Percentiles rank a stretch among this genome's conserved stretches.
Conservation (phyloP, 1,140 invertebrate genomes). For the Penaeus indicus region DNA sequence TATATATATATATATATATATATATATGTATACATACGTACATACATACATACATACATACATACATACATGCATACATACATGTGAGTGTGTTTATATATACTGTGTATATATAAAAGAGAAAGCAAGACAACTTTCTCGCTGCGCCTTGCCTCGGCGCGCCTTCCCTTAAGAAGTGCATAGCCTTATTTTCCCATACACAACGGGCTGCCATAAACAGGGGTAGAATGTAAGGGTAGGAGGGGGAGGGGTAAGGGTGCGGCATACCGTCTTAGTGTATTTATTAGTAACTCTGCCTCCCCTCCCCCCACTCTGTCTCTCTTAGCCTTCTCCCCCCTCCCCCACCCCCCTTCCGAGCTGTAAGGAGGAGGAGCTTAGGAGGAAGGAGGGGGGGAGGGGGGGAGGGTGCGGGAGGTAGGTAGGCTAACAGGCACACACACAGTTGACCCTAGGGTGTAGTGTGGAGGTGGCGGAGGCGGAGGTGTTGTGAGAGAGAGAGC, state of each 20-base stretch:
- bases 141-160: too few relatives aligned
- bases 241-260: not conserved
- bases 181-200: too few relatives aligned
- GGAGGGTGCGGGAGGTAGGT: not conserved
- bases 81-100: not conserved
- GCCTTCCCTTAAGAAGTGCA: too few relatives aligned
- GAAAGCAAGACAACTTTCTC: too few relatives aligned
- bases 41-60: not conserved
- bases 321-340: not conserved
- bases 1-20: not conserved
- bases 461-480: not conserved
- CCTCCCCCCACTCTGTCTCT: not conserved
- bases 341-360: not conserved
- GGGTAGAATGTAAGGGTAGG: not conserved
- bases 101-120: not conserved
- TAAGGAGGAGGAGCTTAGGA: conserved; percentile 13
- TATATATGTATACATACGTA: not conserved
- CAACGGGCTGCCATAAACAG: too few relatives aligned
- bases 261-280: not conserved
- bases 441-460: conserved; percentile 13
- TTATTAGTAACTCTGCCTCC: conserved; percentile 13
- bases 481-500: conserved; percentile 4
- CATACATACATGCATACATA: not conserved
- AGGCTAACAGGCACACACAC: conserved; percentile 4
- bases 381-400: conserved; percentile 2